A percentile compares a stretch with the other conserved stretches of the same genome.
Conservation (phyloP, 2,113 vertebrate species). For the Microtus richardsoni region DNA sequence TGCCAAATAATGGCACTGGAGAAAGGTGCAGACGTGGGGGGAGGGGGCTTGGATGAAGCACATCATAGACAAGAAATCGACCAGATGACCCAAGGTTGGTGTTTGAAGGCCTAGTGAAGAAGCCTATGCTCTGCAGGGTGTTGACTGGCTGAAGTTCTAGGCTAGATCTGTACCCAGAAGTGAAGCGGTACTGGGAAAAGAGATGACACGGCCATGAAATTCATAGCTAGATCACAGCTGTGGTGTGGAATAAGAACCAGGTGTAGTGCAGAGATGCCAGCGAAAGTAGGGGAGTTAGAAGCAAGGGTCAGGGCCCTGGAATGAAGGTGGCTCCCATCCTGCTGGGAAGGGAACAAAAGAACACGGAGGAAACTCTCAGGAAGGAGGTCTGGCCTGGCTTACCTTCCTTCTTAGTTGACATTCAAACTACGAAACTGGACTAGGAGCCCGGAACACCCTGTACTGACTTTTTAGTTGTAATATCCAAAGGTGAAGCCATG, state of each 20-base stretch:
- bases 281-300: neutral
- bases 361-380: neutral
- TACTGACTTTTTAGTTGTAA: neutral
- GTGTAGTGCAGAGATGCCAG: neutral
- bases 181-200: neutral
- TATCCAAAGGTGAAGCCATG: too few relatives aligned
- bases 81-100: neutral
- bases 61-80: neutral
- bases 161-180: neutral
- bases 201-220: neutral
- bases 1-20: neutral
- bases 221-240: neutral
- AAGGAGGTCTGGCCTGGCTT: neutral
- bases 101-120: neutral
- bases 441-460: neutral
- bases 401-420: neutral
- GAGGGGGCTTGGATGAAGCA: too few relatives aligned
- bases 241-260: accelerated
- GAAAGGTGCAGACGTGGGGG: neutral
- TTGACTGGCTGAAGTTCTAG: too few relatives aligned
- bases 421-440: neutral
- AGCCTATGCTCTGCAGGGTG: neutral
- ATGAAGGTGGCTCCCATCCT: neutral
- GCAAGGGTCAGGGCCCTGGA: neutral
- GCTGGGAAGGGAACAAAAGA: neutral